Evolutionary conservation across 2,888 invertebrate species (phyloP).

Genomic region (Chironomus tentans): DNA sequence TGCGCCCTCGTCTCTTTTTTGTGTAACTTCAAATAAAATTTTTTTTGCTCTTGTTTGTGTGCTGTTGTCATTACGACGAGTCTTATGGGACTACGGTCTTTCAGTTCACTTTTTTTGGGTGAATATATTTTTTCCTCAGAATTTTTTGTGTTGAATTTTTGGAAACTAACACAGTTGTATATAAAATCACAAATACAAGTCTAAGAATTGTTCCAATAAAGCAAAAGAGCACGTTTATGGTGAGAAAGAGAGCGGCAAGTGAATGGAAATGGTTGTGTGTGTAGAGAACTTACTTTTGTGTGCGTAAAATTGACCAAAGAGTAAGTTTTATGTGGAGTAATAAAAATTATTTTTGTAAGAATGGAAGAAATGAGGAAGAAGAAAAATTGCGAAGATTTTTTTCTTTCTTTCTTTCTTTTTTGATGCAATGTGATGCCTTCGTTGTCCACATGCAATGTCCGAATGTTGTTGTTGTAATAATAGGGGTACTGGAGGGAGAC

Average conservation of each 20-base stretch:
- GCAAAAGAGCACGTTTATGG: background rate
- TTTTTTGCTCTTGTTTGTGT: background rate
- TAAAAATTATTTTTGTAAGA: background rate
- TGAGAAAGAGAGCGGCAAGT: conserved; percentile 3
- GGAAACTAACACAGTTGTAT: background rate
- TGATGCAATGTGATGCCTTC: no score
- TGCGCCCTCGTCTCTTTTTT: conserved; percentile 1
- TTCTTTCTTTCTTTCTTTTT: no score
- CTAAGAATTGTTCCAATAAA: conserved; percentile 1
- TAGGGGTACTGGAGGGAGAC: no score
- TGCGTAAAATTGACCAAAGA: background rate
- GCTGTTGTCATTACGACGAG: conserved; percentile 19
- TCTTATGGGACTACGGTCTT: conserved; percentile 8
- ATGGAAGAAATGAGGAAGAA: background rate
- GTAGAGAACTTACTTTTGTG: background rate
- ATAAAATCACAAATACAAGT: background rate
- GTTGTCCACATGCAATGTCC: no score
- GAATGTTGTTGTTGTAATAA: no score
- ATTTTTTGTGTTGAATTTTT: background rate
- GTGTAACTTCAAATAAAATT: background rate
- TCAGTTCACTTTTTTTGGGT: background rate
- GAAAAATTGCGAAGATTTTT: background rate
- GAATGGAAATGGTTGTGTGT: background rate
- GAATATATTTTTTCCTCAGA: background rate
- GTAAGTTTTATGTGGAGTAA: background rate